A percentile compares a stretch with the other conserved stretches of the same genome.
Evolutionary conservation across 2,113 vertebrate species (phyloP).

Genomic region (Campylomormyrus numenius): DNA sequence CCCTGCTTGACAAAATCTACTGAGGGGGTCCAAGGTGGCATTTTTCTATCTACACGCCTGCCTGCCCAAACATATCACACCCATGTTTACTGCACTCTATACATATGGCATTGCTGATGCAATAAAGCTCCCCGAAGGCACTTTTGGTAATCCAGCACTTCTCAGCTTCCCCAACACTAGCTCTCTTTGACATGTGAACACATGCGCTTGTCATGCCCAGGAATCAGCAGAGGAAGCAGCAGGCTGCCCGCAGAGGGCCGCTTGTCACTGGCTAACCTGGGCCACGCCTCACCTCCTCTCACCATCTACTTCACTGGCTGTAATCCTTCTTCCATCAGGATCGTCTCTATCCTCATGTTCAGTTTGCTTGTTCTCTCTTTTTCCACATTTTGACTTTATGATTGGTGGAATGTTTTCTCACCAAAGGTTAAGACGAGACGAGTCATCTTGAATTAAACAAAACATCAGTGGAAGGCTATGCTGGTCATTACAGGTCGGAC

Average conservation of each 20-base stretch:
- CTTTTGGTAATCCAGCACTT: background rate
- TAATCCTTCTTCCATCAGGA: background rate
- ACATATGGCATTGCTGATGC: background rate
- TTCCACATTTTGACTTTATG: background rate
- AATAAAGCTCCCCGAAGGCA: background rate
- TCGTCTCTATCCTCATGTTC: background rate
- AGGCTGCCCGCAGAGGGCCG: background rate
- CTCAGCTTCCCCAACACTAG: background rate
- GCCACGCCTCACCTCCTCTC: background rate
- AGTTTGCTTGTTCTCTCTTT: background rate
- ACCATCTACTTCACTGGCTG: background rate
- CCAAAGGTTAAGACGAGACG: background rate
- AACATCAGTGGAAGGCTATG: background rate
- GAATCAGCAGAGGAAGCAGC: background rate
- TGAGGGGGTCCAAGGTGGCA: background rate
- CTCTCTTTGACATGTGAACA: background rate
- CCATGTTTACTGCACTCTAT: background rate
- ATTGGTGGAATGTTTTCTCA: background rate
- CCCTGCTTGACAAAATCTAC: background rate
- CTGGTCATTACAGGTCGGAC: background rate
- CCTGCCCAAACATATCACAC: background rate
- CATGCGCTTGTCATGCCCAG: background rate
- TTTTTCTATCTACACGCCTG: background rate
- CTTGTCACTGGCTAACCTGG: background rate
- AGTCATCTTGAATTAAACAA: background rate